Base-by-base conservation (phyloP, 1,140 invertebrate species). In the Atta texana region DNA sequence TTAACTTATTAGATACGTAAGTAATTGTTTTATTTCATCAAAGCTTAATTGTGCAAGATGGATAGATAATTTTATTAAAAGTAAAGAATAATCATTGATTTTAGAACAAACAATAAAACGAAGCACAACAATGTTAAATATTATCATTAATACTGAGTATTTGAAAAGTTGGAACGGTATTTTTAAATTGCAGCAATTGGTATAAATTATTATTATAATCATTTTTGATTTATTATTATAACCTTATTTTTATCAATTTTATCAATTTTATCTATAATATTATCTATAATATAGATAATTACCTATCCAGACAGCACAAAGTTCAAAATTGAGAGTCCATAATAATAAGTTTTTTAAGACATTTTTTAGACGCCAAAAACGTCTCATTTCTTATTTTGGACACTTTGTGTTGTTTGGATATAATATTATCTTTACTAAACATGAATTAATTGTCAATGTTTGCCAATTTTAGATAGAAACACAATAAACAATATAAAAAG, bases 61-160 rank as follows among this genome's bases (percentile, higher is more conserved):
- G 18, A 57, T 7, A 7, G 10, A 34, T 57, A 21, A 75, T 59
- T 39, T 21, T 6, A 64, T 63, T 63, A 63, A 39, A 39, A 39
- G 3, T 39, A 39, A 39, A 39, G 1, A 21, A 66, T 66, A 66
- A 39, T 39, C 39, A 18, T 69, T 44, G 39, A 49, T 69, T 69
- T 24, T 34, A 69, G 39, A 3, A 69, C 5, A 24, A 34, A 49
- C 3, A 49, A 49, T 49, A 69, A 24, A 68, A 64, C 63, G 7
- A 69, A n/a, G 39, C 39, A 98, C 97, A 31, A 96, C n/a, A n/a
- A n/a, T 97, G 34, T 97, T 97, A 0, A 96, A 97, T 10, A 96
- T 98, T 82, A 96, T 97, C 63, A 93, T 98, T 66, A 98, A 98
- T 92, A 97, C 96, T 6, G 97, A 97, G 28, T 98, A 97, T 92